These are phyloP conservation scores for Malachius bipustulatus DNA, from an alignment of 2,888 invertebrate species.

Conservation along the genomic window DNA sequence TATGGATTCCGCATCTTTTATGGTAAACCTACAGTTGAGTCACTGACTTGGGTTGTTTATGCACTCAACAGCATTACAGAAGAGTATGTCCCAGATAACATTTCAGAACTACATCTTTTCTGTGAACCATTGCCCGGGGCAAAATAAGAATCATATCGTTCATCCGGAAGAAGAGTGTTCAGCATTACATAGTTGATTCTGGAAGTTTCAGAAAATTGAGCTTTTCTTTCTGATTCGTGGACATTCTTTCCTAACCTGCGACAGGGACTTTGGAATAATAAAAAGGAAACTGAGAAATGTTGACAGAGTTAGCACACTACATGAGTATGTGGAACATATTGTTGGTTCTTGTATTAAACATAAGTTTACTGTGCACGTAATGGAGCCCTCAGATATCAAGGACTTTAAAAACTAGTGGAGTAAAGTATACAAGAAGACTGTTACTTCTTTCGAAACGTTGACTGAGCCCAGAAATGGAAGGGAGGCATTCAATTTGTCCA, in stretches of 20 bases:
- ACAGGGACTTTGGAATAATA: conserved; percentile 1
- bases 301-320: conserved; percentile 2
- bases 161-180: not conserved
- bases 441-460: conserved; percentile 3
- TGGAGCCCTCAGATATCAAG: conserved; percentile 1
- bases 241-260: conserved; percentile 1
- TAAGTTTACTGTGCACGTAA: conserved; percentile 3
- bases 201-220: conserved; percentile 2
- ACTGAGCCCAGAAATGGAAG: too few relatives aligned
- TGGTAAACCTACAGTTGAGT: too few relatives aligned
- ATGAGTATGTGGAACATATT: conserved; percentile 1
- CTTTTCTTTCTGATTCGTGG: conserved; percentile 1
- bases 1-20: too few relatives aligned
- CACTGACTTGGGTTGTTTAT: too few relatives aligned
- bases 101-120: conserved; percentile 1
- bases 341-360: not conserved
- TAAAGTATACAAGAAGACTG: conserved; percentile 3
- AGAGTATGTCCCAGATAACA: conserved; percentile 3
- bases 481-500: conserved; percentile 2
- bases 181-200: conserved; percentile 3
- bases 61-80: too few relatives aligned
- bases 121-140: conserved; percentile 1
- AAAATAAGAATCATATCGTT: not conserved
- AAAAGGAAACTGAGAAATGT: conserved; percentile 1
- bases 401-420: conserved; percentile 1